A percentile compares a stretch with the other conserved stretches of the same genome.
phyloP scores from a whole-genome alignment of 2,797 vertebrate genomes.

The Spondyliosoma cantharus region DNA sequence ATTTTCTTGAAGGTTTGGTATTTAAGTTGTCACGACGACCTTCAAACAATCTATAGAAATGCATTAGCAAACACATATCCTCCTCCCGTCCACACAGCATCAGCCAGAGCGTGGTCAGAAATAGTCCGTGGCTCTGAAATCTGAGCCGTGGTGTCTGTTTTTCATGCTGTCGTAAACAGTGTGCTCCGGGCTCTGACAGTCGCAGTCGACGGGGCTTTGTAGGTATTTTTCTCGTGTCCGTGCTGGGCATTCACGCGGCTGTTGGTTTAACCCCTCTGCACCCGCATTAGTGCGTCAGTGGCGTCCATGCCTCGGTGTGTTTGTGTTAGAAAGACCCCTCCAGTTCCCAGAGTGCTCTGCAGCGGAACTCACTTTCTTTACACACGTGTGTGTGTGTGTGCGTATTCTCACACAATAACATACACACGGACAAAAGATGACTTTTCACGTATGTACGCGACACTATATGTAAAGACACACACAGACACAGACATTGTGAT shows the following conservation, averaged over 20 bases:
- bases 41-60: background rate
- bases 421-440: conserved; percentile 34
- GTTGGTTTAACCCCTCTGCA: conserved; percentile 77
- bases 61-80: conserved; percentile 1
- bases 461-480: background rate
- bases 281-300: conserved; percentile 54
- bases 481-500: background rate
- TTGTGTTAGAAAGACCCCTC: conserved; percentile 65
- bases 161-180: conserved; percentile 57
- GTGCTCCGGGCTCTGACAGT: conserved; percentile 28
- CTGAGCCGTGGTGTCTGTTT: conserved; percentile 33
- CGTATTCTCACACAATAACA: conserved; percentile 34
- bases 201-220: conserved; percentile 47
- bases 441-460: conserved; percentile 6
- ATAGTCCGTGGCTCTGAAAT: conserved; percentile 62
- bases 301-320: conserved; percentile 54
- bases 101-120: conserved; percentile 40
- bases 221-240: conserved; percentile 54
- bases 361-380: conserved; percentile 38
- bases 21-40: background rate
- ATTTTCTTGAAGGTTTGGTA: background rate
- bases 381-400: background rate
- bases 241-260: conserved; percentile 54
- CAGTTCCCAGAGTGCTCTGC: conserved; percentile 54
- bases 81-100: background rate